Evolutionary conservation across 2,797 vertebrate genomes (phyloP).

Genomic region (Sparus aurata): DNA sequence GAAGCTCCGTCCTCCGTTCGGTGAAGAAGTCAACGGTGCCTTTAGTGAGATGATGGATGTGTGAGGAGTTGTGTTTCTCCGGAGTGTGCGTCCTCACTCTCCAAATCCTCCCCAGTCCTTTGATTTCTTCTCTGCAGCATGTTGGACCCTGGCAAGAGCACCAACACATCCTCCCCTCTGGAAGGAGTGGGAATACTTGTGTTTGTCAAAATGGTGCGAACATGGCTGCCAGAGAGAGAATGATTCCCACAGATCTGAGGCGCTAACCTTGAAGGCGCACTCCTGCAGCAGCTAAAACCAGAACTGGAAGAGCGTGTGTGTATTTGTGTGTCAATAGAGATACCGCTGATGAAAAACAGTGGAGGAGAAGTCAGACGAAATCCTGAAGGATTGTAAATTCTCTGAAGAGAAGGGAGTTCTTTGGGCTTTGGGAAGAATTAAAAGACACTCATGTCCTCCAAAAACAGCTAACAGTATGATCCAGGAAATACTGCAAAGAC

Average conservation of each 20-base stretch:
- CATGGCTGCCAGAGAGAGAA: conserved; percentile 49
- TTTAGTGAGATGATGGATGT: conserved; percentile 66
- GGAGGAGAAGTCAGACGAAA: conserved; percentile 54
- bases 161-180: conserved; percentile 60
- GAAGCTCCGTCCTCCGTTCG: conserved; percentile 32
- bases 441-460: conserved; percentile 54
- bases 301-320: conserved; percentile 16
- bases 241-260: conserved; percentile 38
- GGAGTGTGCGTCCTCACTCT: conserved; percentile 49
- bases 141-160: conserved; percentile 52
- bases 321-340: conserved; percentile 50
- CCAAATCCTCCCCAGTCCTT: conserved; percentile 49
- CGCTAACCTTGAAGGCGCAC: conserved; percentile 38
- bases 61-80: conserved; percentile 56
- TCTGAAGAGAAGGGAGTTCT: conserved; percentile 58
- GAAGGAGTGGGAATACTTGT: conserved; percentile 67
- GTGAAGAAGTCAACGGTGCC: conserved; percentile 56
- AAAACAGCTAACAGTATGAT: conserved; percentile 65
- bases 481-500: conserved; percentile 71
- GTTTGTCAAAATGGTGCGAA: conserved; percentile 65
- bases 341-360: conserved; percentile 51
- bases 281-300: conserved; percentile 26
- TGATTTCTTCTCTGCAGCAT: conserved; percentile 54
- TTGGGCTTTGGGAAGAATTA: conserved; percentile 58
- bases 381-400: conserved; percentile 58